Evolutionary conservation across 2,113 vertebrate species (phyloP), one percentile per base, ranked within the genome.

Genomic region (Cryptomyrus ogoouensis): DNA sequence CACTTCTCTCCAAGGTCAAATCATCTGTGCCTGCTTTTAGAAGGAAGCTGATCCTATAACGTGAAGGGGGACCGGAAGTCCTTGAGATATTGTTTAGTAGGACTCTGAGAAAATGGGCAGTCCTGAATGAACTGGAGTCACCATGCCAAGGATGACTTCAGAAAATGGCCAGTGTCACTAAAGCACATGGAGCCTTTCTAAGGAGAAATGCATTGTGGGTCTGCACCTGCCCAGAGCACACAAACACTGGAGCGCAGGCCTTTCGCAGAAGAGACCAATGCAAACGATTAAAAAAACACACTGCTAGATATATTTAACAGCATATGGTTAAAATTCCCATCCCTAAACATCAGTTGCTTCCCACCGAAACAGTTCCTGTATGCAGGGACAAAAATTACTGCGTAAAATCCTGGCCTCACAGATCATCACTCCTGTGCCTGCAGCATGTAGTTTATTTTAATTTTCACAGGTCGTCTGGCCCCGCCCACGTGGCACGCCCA

Each of bases 141-240:
- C 66, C 15, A 5, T 35, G 49, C 88, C 46, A 80, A 89, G 66
- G 88, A 80, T 17, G 70, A 42, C 47, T 42, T 46, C 53, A 80
- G 44, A 89, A 46, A 89, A 89, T 89, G 74, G 77, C 49, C 70
- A 80, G 31, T 15, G 47, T 83, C 77, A 89, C 15, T 80, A 74
- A 80, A 53, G 70, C 88, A 39, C n/a, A 49, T 24, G 42, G 5
- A 80, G 44, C 6, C 70, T 27, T 80, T 42, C 70, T 74, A 47
- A 35, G 17, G 88, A 21, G 88, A 50, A 70, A 53, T 39, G 7
- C 27, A 80, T 80, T 53, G 46, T 80, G 88, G 88, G 66, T 21
- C 66, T 50, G 27, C 49, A n/a, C n/a, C 58, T 66, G 46, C 15
- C 62, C 15, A 35, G 31, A 66, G 24, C 58, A 50, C 46, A 13